Percentiles rank a stretch among this genome's conserved stretches.
phyloP scores from a whole-genome alignment of 1,140 invertebrate species.

The Drosophila arawakana region DNA sequence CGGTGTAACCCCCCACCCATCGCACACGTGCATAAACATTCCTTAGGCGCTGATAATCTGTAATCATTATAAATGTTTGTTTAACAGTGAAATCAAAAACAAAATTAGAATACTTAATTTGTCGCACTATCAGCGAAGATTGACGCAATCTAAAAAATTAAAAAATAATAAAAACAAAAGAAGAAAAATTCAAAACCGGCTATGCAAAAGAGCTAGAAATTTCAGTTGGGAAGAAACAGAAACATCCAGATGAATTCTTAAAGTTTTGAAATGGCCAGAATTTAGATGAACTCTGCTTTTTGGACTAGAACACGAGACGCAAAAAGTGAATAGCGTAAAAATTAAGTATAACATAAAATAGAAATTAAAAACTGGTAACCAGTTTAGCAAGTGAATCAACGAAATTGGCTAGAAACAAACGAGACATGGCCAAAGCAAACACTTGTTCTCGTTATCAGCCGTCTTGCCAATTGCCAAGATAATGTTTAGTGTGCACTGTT shows the following conservation, averaged over 20 bases:
- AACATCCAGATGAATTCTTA: not conserved
- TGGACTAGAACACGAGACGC: not conserved
- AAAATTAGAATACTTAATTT: constrained; percentile 39
- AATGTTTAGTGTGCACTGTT: not conserved
- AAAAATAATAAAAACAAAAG: no score
- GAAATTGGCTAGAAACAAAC: constrained; percentile 12
- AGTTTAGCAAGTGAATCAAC: constrained; percentile 19
- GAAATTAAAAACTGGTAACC: not conserved
- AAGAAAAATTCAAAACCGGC: constrained; percentile 25
- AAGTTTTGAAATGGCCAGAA: constrained; percentile 1
- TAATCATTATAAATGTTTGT: not conserved
- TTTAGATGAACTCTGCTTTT: not conserved
- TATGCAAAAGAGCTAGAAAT: constrained; percentile 21
- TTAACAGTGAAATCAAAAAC: not conserved
- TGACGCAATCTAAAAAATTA: constrained; percentile 5
- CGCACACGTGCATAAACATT: constrained; percentile 4
- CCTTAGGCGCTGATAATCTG: not conserved
- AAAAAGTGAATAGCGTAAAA: not conserved
- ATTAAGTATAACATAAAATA: not conserved
- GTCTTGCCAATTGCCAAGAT: constrained; percentile 15
- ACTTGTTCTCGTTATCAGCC: constrained; percentile 10
- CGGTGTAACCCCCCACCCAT: not conserved
- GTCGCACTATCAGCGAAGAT: not conserved
- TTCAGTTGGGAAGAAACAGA: not conserved
- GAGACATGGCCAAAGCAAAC: constrained; percentile 8